Conservation (phyloP, 1,140 invertebrate genomes). For the Eumaeus atala region DNA sequence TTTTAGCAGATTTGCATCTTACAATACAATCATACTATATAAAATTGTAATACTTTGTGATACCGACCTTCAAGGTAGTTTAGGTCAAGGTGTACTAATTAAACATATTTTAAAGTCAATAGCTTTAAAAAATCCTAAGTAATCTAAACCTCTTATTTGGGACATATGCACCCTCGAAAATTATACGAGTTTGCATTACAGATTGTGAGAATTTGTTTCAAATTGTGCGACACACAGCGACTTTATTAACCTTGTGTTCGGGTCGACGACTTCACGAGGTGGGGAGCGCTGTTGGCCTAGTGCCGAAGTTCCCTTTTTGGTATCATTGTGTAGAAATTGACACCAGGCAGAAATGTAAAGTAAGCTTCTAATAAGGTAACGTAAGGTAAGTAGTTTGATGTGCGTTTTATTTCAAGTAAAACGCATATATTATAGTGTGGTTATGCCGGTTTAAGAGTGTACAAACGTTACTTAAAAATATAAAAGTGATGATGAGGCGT, state of each 20-base stretch:
- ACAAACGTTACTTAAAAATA: too few relatives aligned
- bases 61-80: not conserved
- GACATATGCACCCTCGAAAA: not conserved
- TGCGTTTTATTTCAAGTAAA: too few relatives aligned
- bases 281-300: too few relatives aligned
- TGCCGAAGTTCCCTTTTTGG: too few relatives aligned
- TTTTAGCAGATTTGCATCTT: conserved; percentile 24
- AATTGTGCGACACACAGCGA: not conserved
- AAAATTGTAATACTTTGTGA: conserved; percentile 23
- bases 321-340: too few relatives aligned
- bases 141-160: not conserved
- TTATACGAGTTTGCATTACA: not conserved
- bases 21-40: conserved; percentile 26
- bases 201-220: not conserved
- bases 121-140: not conserved
- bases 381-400: too few relatives aligned
- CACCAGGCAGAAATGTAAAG: too few relatives aligned
- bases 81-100: conserved; percentile 2
- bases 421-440: too few relatives aligned
- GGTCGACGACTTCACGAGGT: conserved; percentile 13
- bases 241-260: not conserved
- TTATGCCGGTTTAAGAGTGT: too few relatives aligned
- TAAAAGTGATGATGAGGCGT: too few relatives aligned
- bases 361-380: too few relatives aligned
- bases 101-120: conserved; percentile 9